Evolutionary conservation across 2,113 vertebrate genomes (phyloP).

Genomic region (Petromus typicus): DNA sequence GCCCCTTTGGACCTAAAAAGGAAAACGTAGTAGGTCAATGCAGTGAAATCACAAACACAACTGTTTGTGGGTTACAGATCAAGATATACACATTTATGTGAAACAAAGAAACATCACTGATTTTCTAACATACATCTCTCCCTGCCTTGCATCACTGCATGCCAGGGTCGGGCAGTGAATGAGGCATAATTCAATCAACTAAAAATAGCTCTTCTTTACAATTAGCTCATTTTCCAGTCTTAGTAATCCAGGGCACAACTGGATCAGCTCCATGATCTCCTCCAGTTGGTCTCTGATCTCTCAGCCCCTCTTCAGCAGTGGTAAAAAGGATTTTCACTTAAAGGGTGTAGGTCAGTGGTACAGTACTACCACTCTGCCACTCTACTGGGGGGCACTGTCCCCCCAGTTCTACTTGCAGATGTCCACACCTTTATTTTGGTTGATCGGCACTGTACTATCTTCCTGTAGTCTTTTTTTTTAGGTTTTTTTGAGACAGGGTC

Average conservation of each 20-base stretch:
- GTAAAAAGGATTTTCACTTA: slow-evolving; percentile 1
- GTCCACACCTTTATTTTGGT: neutral
- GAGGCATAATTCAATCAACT: slow-evolving; percentile 66
- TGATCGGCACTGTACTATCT: neutral
- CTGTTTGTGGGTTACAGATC: neutral
- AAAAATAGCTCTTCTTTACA: slow-evolving; percentile 65
- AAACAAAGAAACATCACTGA: slow-evolving; percentile 4
- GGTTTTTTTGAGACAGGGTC: no score
- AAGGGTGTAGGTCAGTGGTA: neutral
- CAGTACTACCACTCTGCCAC: no score
- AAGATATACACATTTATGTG: neutral
- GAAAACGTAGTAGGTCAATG: neutral
- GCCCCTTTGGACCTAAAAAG: slow-evolving; percentile 90
- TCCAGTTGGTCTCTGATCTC: neutral
- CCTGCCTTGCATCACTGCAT: neutral
- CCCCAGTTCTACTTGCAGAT: neutral
- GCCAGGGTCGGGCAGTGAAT: slow-evolving; percentile 29
- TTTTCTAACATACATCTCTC: neutral
- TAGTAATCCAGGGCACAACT: neutral
- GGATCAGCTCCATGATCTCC: neutral
- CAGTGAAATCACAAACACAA: neutral
- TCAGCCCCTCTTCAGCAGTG: slow-evolving; percentile 17
- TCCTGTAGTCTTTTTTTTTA: neutral
- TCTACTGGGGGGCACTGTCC: no score
- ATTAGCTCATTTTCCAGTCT: slow-evolving; percentile 59